These are phyloP conservation scores for Pseudobourletiella spinata DNA, from an alignment of 1,140 invertebrate genomes.

Conservation along the genomic window DNA sequence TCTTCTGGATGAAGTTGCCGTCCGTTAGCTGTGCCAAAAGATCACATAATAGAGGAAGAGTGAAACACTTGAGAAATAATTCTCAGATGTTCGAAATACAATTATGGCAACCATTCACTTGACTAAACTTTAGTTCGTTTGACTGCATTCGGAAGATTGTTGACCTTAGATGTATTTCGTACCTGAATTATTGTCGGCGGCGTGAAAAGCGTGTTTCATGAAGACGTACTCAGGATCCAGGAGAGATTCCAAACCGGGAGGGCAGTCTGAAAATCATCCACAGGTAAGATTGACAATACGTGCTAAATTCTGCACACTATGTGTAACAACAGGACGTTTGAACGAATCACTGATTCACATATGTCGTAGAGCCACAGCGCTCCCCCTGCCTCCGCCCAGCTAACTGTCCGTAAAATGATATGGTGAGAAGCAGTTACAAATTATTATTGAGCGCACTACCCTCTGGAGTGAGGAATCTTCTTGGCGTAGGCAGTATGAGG, in stretches of 20 bases:
- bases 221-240: constrained; percentile 1
- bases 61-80: too few species aligned
- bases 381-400: too few species aligned
- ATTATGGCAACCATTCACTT: neutral
- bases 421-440: too few species aligned
- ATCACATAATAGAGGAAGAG: too few species aligned
- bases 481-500: neutral
- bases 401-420: too few species aligned
- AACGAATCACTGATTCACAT: neutral
- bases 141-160: too few species aligned
- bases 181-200: neutral
- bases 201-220: constrained; percentile 4
- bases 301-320: too few species aligned
- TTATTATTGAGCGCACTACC: too few species aligned
- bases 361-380: neutral
- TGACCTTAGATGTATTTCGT: too few species aligned
- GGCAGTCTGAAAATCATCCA: neutral
- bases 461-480: neutral
- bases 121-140: too few species aligned
- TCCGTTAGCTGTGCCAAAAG: neutral
- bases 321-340: neutral
- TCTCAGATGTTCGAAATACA: neutral
- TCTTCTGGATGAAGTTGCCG: neutral
- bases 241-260: neutral
- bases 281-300: too few species aligned